Evolutionary conservation across 2,797 vertebrate species (phyloP).

Genomic region (Selene dorsalis): DNA sequence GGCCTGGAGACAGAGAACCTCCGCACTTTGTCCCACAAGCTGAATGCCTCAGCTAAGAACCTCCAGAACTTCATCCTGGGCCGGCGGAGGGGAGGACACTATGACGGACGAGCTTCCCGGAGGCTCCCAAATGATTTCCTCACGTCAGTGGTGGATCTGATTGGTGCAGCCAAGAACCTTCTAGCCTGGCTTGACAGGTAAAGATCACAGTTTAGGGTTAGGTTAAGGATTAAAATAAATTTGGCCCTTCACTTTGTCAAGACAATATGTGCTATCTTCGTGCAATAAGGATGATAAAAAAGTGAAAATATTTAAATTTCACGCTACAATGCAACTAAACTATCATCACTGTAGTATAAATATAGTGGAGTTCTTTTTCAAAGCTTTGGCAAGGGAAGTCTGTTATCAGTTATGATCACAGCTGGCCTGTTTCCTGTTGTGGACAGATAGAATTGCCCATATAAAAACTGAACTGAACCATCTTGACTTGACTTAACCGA

Average conservation of each 20-base stretch:
- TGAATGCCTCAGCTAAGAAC: constrained; percentile 93
- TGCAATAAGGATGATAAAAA: not conserved
- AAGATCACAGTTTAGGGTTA: not conserved
- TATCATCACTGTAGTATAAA: not conserved
- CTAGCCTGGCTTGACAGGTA: constrained; percentile 95
- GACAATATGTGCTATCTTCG: not conserved
- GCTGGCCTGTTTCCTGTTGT: not conserved
- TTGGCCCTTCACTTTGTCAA: not conserved
- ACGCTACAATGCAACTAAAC: not conserved
- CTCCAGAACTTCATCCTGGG: constrained; percentile 95
- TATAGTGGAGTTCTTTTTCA: too few species aligned
- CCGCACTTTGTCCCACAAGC: constrained; percentile 91
- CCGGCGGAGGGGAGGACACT: constrained; percentile 90
- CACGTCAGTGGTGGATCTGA: constrained; percentile 92
- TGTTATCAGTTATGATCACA: not conserved
- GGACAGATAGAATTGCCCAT: too few species aligned
- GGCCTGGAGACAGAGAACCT: constrained; percentile 93
- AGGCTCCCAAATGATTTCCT: constrained; percentile 92
- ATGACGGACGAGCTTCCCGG: constrained; percentile 89
- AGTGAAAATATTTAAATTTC: not conserved
- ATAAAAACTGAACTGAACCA: not conserved
- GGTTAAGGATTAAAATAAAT: not conserved
- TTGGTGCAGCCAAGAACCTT: constrained; percentile 92
- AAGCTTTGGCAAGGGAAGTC: too few species aligned
- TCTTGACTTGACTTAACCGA: not conserved